Evolutionary conservation across 2,797 vertebrate species (phyloP), one percentile per base, ranked within the genome.

Genomic region (Pangasius krempfi): DNA sequence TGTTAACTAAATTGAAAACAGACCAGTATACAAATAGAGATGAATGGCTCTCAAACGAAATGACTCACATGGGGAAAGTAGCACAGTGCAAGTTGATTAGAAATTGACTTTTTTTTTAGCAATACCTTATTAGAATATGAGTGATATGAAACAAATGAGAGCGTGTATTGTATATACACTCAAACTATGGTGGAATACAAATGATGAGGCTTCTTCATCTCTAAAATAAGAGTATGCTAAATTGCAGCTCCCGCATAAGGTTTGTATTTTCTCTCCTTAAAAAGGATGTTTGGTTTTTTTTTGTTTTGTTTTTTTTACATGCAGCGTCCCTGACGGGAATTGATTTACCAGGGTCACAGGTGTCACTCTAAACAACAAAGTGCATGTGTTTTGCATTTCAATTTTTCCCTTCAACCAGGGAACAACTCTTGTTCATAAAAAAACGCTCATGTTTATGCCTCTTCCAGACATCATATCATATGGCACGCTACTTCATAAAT

Each of bases 401-500:
- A 64, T 84, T 89, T 92, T 91, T 85, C 90, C 54, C 70, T 86
- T n/a, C n/a, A 62, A 37, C 13, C 33, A 1, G 9, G 30, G 25
- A 78, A 33, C 82, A 84, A n/a, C 62, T 85, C 75, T 62, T 88
- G n/a, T n/a, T n/a, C n/a, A 58, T 14, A 16, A 73, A 75, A 47
- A 44, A 75, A 13, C 56, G 5, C 40, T 52, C 66, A 76, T 85
- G 84, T 87, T 89, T 84, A 87, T 81, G 68, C 83, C 81, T 66
- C 81, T 54, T 80, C 70, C 82, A 84, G 80, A 90, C 64, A 56
- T 68, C 8, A 4, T 30, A 25, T 54, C 66, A 27, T n/a, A n/a
- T 25, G 16, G 7, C 81, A 86, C 85, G 78, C 75, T 89, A 86
- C 78, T 75, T 84, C 86, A 89, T 90, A 90, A 92, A 92, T 90